These are phyloP conservation scores for Palythoa heliodiscus DNA, from an alignment of 92 coral and sea anemone species.

Conservation along the genomic window DNA sequence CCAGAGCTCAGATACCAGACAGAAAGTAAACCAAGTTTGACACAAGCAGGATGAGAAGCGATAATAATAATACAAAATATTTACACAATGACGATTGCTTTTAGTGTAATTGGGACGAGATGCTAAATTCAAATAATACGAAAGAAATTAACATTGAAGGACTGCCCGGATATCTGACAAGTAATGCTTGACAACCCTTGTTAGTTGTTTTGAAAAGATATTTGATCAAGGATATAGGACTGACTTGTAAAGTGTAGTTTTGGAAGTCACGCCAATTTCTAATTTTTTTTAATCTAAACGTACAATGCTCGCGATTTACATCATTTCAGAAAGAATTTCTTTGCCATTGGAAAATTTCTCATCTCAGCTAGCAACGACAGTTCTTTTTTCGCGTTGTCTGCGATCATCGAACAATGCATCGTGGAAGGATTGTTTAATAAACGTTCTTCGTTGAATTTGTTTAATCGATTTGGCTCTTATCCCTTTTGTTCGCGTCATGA, in stretches of 20 bases:
- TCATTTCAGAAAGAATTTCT: neutral
- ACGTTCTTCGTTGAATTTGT: too few relatives aligned
- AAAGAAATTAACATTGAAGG: slow-evolving; percentile 32
- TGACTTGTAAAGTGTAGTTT: neutral
- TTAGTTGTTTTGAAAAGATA: neutral
- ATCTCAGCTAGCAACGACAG: too few relatives aligned
- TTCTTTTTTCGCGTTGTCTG: too few relatives aligned
- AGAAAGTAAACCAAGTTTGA: slow-evolving; percentile 13
- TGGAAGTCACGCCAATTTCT: neutral
- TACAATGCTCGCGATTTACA: neutral
- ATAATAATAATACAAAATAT: slow-evolving; percentile 9
- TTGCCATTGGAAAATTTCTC: too few relatives aligned
- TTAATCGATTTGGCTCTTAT: too few relatives aligned
- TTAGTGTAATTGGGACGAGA: neutral
- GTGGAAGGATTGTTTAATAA: too few relatives aligned
- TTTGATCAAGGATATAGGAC: neutral
- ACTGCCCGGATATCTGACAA: neutral
- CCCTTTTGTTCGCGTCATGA: too few relatives aligned
- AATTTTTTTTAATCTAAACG: neutral
- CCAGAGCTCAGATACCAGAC: slow-evolving; percentile 19
- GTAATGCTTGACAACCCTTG: neutral
- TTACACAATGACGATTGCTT: neutral
- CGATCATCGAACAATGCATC: too few relatives aligned
- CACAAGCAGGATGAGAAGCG: slow-evolving; percentile 11
- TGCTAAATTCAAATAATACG: neutral